Conservation (phyloP, 2,888 invertebrate genomes). For the Kuschelorhynchus macadamiae region DNA sequence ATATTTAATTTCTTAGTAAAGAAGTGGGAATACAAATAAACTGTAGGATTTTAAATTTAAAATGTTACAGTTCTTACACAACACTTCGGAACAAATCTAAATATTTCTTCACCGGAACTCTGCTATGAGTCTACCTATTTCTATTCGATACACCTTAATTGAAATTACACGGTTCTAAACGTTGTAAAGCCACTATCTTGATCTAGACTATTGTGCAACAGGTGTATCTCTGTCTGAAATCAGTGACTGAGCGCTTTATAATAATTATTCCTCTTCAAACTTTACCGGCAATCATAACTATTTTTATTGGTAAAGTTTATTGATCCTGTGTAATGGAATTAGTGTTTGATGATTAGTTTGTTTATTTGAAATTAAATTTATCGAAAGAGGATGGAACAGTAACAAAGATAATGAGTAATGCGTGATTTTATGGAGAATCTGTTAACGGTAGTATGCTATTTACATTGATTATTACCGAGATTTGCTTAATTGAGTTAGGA, state of each 20-base stretch:
- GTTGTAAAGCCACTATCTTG: constrained; percentile 9
- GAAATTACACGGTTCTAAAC: constrained; percentile 19
- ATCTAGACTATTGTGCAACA: constrained; percentile 10
- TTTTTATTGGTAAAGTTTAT: constrained; percentile 22
- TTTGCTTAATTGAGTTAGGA: too few species aligned
- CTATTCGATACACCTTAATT: not conserved
- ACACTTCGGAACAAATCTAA: not conserved
- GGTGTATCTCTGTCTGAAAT: constrained; percentile 15
- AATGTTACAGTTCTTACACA: not conserved
- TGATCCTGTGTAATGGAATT: constrained; percentile 22
- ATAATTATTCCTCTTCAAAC: constrained; percentile 23
- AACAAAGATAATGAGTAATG: too few species aligned
- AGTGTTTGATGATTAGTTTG: not conserved
- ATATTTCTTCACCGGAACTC: not conserved
- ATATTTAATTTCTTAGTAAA: too few species aligned
- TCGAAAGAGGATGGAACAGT: not conserved
- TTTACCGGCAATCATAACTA: constrained; percentile 14
- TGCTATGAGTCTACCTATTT: not conserved
- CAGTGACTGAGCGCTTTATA: constrained; percentile 18
- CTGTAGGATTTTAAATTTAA: too few species aligned
- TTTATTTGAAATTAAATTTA: not conserved
- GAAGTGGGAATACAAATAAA: too few species aligned
- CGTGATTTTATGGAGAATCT: too few species aligned
- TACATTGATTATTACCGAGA: too few species aligned
- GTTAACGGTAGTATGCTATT: too few species aligned